Conservation (phyloP, 1,140 invertebrate genomes). For the Drosophila takahashii region DNA sequence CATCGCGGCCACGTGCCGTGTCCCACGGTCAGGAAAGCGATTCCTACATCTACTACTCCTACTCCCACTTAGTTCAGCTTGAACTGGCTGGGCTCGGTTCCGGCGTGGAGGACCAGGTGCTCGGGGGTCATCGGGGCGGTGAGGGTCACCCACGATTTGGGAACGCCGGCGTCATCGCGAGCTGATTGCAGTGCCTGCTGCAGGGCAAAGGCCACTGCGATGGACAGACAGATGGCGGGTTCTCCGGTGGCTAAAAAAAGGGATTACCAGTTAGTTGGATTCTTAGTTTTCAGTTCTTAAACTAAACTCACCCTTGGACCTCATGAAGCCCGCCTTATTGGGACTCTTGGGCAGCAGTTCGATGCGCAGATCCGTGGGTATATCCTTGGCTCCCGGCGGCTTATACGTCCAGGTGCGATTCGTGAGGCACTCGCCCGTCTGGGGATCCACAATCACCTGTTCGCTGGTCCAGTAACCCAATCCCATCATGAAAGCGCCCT, state of each 20-base stretch:
- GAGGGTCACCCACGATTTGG: constrained; percentile 85
- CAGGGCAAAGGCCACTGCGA: constrained; percentile 89
- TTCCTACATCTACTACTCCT: neutral
- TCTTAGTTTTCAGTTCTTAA: neutral
- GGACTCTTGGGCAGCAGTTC: constrained; percentile 89
- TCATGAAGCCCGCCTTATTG: constrained; percentile 89
- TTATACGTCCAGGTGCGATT: constrained; percentile 93
- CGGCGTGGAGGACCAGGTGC: constrained; percentile 81
- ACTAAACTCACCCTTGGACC: constrained; percentile 89
- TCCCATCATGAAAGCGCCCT: constrained; percentile 93
- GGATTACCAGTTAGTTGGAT: neutral
- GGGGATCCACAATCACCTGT: constrained; percentile 87
- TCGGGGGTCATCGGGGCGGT: constrained; percentile 85
- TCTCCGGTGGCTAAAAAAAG: constrained; percentile 88
- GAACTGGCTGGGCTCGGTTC: constrained; percentile 65
- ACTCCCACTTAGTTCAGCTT: constrained; percentile 46
- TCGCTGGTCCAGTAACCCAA: constrained; percentile 92
- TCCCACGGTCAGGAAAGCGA: constrained; percentile 44
- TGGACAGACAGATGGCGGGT: constrained; percentile 90
- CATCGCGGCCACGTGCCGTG: constrained; percentile 65
- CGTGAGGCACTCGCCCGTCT: constrained; percentile 89
- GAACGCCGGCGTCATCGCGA: constrained; percentile 86
- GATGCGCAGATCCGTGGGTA: constrained; percentile 93
- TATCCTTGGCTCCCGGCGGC: constrained; percentile 91
- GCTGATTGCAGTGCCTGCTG: constrained; percentile 89